Conservation (phyloP, 2,113 vertebrate genomes). For the Nanger granti region DNA sequence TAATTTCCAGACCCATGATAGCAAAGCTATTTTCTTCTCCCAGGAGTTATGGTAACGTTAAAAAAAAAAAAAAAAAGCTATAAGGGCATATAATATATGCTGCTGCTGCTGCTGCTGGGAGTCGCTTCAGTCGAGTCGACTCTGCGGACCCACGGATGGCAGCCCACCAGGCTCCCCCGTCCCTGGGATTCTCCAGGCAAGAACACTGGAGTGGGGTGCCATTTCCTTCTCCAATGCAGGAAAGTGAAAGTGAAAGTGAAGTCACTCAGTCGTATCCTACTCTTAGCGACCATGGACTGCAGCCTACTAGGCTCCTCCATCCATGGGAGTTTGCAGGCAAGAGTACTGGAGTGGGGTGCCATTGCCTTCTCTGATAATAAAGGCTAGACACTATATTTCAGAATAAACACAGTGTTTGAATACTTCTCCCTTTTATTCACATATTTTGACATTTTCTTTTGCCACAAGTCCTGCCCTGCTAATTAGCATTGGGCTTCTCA, state of each 20-base stretch:
- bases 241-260: too few relatives aligned
- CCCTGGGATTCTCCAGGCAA: too few relatives aligned
- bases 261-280: too few relatives aligned
- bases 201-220: too few relatives aligned
- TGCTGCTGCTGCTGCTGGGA: neutral
- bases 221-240: too few relatives aligned
- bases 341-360: too few relatives aligned
- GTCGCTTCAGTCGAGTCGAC: too few relatives aligned
- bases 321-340: too few relatives aligned
- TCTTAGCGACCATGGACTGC: too few relatives aligned
- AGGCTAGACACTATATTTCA: neutral
- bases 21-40: neutral
- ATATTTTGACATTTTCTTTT: neutral
- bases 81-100: neutral
- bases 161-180: accelerated
- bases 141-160: accelerated
- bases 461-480: neutral
- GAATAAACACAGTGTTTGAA: neutral
- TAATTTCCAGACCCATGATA: neutral
- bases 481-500: neutral
- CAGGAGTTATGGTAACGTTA: neutral
- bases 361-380: neutral
- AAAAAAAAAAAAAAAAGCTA: neutral
- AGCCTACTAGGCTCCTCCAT: too few relatives aligned
- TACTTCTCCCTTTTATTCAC: neutral